phyloP scores from a whole-genome alignment of 2,888 invertebrate species.

The Dilophus febrilis region DNA sequence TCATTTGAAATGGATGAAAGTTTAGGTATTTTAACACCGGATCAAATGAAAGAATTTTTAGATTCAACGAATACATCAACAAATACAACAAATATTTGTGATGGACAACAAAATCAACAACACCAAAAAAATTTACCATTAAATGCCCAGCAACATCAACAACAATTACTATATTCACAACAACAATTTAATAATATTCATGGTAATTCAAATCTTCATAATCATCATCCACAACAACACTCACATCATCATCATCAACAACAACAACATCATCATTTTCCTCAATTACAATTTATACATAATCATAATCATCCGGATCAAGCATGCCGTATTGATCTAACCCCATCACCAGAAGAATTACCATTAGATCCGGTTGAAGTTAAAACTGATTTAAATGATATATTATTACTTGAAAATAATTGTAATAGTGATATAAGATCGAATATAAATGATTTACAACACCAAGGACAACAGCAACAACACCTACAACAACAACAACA shows the following conservation, averaged over 20 bases:
- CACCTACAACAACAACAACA: slow-evolving; percentile 8
- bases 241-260: slow-evolving; percentile 15
- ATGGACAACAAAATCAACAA: too few relatives aligned
- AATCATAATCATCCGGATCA: slow-evolving; percentile 17
- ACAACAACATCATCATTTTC: slow-evolving; percentile 32
- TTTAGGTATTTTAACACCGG: slow-evolving; percentile 71
- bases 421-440: neutral
- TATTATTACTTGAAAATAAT: slow-evolving; percentile 15
- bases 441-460: slow-evolving; percentile 6
- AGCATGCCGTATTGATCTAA: slow-evolving; percentile 47
- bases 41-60: slow-evolving; percentile 67
- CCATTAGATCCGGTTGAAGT: slow-evolving; percentile 60
- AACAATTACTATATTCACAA: too few relatives aligned
- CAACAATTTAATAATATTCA: slow-evolving; percentile 32
- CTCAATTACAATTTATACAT: slow-evolving; percentile 21
- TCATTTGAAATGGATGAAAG: slow-evolving; percentile 69
- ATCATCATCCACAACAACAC: slow-evolving; percentile 16
- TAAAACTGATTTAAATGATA: slow-evolving; percentile 38
- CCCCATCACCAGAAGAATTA: slow-evolving; percentile 71
- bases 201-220: too few relatives aligned
- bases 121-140: slow-evolving; percentile 33
- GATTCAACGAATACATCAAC: slow-evolving; percentile 42
- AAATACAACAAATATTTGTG: slow-evolving; percentile 24
- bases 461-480: slow-evolving; percentile 7
- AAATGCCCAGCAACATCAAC: slow-evolving; percentile 13